Evolutionary conservation across 1,140 invertebrate genomes (phyloP), one percentile per base, ranked within the genome.

Genomic region (Diploscapter pachys): DNA sequence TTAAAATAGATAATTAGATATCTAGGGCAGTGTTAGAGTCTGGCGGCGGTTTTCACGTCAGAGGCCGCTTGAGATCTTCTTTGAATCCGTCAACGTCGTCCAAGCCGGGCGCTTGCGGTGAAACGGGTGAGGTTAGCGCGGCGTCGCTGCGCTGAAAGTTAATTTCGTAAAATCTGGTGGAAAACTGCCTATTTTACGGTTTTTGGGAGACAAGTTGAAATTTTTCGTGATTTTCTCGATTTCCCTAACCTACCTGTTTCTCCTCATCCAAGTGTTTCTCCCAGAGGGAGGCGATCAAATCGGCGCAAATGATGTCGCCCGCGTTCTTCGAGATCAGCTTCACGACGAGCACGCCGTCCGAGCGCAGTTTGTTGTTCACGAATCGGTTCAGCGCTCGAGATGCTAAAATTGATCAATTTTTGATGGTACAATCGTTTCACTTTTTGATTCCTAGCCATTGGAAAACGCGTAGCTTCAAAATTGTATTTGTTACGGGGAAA

Each of bases 281-380:
- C 83, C 84, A 85, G 9, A 85, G 74, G 13, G 81, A 67, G n/a
- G 71, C 79, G 5, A 85, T 77, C 31, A 85, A 59, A 62, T 85
- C 83, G 6, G 83, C 82, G 55, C 83, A 78, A 56, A 86, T 81
- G 48, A 85, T 63, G 67, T 86, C 83, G 64, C 83, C 83, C 6
- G 85, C 83, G 75, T 85, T 85, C 53, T 79, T 72, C 6, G 83
- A 75, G 52, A 85, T 77, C 11, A 85, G 63, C 13, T 82, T 78
- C 4, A 87, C 63, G 1, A 87, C 69, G 68, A 87, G 85, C 48
- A 87, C 78, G 31, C 86, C 86, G 68, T 87, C 86, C 3, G 76
- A 68, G 13, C 82, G 66, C 13, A 85, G 73, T 59, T 72, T 78
- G 31, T 67, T 48, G 31, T 84, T 62, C 11, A 86, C 83, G 80